phyloP scores from a whole-genome alignment of 2,888 invertebrate genomes.

The Pediacus dermestoides region DNA sequence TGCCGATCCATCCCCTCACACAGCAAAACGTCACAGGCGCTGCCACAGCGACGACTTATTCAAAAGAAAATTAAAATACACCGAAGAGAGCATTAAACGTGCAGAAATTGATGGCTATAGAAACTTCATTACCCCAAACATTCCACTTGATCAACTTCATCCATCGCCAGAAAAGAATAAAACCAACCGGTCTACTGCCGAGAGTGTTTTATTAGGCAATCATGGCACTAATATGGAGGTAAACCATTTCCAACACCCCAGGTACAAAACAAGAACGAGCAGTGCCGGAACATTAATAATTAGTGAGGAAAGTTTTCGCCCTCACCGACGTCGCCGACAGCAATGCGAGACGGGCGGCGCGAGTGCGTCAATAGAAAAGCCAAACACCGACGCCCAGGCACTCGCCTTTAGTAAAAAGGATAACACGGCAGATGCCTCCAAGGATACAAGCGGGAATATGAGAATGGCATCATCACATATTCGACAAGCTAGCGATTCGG shows the following conservation, averaged over 20 bases:
- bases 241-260: constrained; percentile 22
- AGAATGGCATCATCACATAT: constrained; percentile 13
- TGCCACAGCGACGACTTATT: constrained; percentile 39
- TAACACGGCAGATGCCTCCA: constrained; percentile 1
- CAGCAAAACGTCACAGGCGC: constrained; percentile 27
- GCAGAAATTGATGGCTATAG: constrained; percentile 41
- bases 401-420: not conserved
- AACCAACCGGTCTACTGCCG: constrained; percentile 19
- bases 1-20: too few species aligned
- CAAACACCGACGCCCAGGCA: constrained; percentile 2
- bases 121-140: constrained; percentile 33
- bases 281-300: constrained; percentile 56
- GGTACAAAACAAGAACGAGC: constrained; percentile 52
- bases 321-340: constrained; percentile 33
- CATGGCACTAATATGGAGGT: constrained; percentile 27
- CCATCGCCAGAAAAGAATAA: constrained; percentile 19
- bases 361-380: constrained; percentile 6
- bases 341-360: constrained; percentile 18
- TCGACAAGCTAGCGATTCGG: constrained; percentile 17
- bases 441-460: constrained; percentile 12
- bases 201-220: constrained; percentile 26
- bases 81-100: constrained; percentile 37
- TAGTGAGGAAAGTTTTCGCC: constrained; percentile 50
- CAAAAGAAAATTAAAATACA: constrained; percentile 35
- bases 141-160: constrained; percentile 19